Evolutionary conservation across 2,113 vertebrate genomes (phyloP), one percentile per base, ranked within the genome.

Genomic region (Chinchilla lanigera): DNA sequence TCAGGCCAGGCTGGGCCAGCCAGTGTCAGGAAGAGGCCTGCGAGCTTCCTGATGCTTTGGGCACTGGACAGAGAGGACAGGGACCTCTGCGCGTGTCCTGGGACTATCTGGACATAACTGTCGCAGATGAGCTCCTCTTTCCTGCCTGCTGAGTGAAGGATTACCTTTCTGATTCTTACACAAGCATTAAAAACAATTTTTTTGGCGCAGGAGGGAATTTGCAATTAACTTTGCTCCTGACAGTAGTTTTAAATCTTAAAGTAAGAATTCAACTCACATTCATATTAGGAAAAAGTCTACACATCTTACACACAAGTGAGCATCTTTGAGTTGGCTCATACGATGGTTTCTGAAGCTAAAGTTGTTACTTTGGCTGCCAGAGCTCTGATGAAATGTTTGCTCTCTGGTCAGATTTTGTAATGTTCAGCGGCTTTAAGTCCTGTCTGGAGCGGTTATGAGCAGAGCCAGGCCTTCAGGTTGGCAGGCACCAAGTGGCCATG

Each of bases 331-430:
- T 35, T 87, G 50, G 93, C 38, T 81, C 69, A 86, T 81, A 92
- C 89, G 38, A 81, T 33, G 19, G 69, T 82, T 65, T 96, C 84
- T 82, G 80, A 97, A 93, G 73, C 47, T 52, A 63, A 65, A 67
- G 30, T 88, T 91, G 41, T 54, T 80, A 7, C 71, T 78, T 54
- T 86, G 63, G 30, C 63, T 90, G 80, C 92, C 89, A 95, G 38
- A 89, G 84, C 41, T 73, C 69, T 96, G 90, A 71, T 94, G 93
- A 95, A 96, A 88, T 87, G 52, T 85, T 92, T 91, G 91, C 20
- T n/a, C 30, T 8, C 22, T 54, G 28, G 90, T 82, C 71, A 94
- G 52, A 73, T 90, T 96, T 86, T 89, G 77, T 96, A 90, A 95
- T 44, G 61, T 52, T 91, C 63, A 63, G 28, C 90, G 77, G 90